These are phyloP conservation scores for Bothrops jararaca DNA, from an alignment of 2,113 vertebrate genomes.

Conservation along the genomic window DNA sequence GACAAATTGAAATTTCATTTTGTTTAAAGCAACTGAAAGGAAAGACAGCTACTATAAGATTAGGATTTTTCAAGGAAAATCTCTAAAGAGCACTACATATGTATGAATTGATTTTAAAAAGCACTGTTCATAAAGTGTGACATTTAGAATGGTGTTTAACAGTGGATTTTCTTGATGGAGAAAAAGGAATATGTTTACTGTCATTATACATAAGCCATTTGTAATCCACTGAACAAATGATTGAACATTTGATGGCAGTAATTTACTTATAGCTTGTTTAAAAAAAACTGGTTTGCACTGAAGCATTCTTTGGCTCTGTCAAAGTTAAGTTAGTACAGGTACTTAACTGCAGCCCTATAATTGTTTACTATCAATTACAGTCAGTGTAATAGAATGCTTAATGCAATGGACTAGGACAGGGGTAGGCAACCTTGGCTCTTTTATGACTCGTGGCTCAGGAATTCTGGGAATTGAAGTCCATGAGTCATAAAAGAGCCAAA, in stretches of 20 bases:
- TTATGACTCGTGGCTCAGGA: no score
- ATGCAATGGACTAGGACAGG: neutral
- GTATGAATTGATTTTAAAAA: constrained; percentile 48
- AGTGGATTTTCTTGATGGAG: constrained; percentile 21
- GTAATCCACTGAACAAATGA: constrained; percentile 40
- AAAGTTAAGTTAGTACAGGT: neutral
- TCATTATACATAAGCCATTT: constrained; percentile 47
- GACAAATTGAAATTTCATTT: constrained; percentile 29
- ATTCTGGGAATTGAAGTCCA: no score
- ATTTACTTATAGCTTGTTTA: constrained; percentile 37
- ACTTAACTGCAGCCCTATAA: neutral
- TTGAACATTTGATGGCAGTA: constrained; percentile 53
- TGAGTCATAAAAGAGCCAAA: no score
- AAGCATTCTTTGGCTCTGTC: neutral
- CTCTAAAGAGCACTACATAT: constrained; percentile 46
- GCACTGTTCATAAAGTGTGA: constrained; percentile 48
- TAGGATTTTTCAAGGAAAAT: constrained; percentile 40
- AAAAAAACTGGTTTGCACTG: neutral
- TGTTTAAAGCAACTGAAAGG: neutral
- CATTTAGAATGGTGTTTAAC: constrained; percentile 23
- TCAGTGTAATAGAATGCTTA: neutral
- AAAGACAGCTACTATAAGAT: constrained; percentile 36
- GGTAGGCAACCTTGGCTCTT: no score
- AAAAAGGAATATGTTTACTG: constrained; percentile 29
- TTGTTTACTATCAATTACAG: neutral